Base-by-base conservation (phyloP, 2,797 vertebrate species). In the Pipistrellus pipistrellus region DNA sequence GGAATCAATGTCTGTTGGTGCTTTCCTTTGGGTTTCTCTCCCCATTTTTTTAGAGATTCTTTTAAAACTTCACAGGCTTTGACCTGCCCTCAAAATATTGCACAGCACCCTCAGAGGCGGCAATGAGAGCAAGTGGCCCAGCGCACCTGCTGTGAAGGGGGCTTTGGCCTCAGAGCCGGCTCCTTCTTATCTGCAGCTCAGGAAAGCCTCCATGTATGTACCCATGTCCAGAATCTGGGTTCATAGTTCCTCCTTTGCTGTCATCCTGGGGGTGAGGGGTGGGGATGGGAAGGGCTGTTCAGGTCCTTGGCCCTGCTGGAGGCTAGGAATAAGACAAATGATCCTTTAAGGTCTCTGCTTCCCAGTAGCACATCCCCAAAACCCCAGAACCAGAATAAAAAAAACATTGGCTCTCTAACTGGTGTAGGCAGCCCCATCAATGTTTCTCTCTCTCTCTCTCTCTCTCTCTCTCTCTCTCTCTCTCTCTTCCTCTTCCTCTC, bases 101-200 rank as follows among this genome's bases (percentile, higher is more conserved):
- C 17, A n/a, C 17, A n/a, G 77, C 15, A 30, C 38, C 17, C 38
- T 46, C 35, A 62, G 78, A 46, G 57, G 18, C 2, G 2, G 18
- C 3, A 0, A 2, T 14, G 38, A n/a, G 57, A 82, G 30, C 38
- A 21, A 15, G 53, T 41, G 46, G 12, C 18, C 35, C 66, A 55
- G 38, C 0, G 0, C 21, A 62, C 23, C 15, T 20, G 18, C 32
- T 27, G 46, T 77, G 64, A 64, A 38, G 44, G 44, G 17, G 25
- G 4, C 32, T 23, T 32, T 14, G 68, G 83, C 35, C 66, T 21
- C 35, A 69, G 35, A 51, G n/a, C 41, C 0, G 0, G 8, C 18
- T 27, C 82, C 6, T 90, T 46, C 88, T 7, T 91, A 97, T 96
- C 92, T 96, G 94, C 14, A 97, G 86, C 27, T 90, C 94, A 73